These are phyloP conservation scores for Psophia crepitans DNA, from an alignment of 2,113 vertebrate species.

Conservation along the genomic window DNA sequence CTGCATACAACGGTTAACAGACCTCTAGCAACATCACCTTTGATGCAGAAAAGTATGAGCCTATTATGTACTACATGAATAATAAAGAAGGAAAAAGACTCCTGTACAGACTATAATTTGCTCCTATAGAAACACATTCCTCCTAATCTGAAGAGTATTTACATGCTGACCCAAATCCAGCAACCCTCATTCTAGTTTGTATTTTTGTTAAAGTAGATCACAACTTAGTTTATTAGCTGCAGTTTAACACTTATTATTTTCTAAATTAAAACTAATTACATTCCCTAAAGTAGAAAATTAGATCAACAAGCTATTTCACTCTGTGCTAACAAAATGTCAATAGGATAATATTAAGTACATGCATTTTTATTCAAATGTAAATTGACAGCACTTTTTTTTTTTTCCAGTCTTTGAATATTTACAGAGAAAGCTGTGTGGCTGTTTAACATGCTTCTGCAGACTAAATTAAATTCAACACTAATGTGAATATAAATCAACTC, in stretches of 20 bases:
- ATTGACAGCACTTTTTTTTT: not conserved
- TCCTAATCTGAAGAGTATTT: conserved; percentile 34
- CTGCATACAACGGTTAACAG: not conserved
- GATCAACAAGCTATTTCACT: conserved; percentile 48
- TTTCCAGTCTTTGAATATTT: not conserved
- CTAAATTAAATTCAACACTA: conserved; percentile 38
- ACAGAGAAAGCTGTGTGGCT: not conserved
- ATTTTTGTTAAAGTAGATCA: conserved; percentile 23
- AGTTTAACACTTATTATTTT: conserved; percentile 51
- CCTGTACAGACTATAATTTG: not conserved
- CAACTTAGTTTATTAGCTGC: conserved; percentile 47
- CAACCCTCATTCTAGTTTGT: not conserved
- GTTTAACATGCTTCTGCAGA: conserved; percentile 7
- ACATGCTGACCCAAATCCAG: not conserved
- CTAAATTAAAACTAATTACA: conserved; percentile 63
- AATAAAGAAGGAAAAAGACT: conserved; percentile 1
- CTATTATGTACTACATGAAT: not conserved
- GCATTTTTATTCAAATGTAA: conserved; percentile 50
- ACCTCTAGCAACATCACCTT: not conserved
- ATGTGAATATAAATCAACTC: conserved; percentile 17
- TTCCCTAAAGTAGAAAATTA: conserved; percentile 62
- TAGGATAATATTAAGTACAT: conserved; percentile 38
- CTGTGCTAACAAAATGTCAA: conserved; percentile 44
- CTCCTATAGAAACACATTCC: not conserved
- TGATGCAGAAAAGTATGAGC: not conserved